These are phyloP conservation scores for Progne subis DNA, from an alignment of 2,113 vertebrate genomes.

Conservation along the genomic window DNA sequence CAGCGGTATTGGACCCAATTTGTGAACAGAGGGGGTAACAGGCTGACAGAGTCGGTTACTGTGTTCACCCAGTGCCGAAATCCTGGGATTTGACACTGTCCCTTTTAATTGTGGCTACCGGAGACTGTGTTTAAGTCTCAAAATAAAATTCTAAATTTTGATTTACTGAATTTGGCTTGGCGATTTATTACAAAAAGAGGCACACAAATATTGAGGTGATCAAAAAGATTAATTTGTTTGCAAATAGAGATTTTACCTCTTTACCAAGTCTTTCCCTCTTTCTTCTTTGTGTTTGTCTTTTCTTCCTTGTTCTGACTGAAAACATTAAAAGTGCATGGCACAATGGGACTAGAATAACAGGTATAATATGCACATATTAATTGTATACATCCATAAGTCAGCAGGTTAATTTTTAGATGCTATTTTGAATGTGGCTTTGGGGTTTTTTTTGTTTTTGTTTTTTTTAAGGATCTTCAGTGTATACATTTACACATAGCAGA, in stretches of 20 bases:
- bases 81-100: too few relatives aligned
- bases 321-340: not conserved
- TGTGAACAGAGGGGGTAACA: too few relatives aligned
- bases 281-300: not conserved
- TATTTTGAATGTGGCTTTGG: not conserved
- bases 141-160: too few relatives aligned
- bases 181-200: not conserved
- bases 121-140: too few relatives aligned
- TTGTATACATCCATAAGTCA: not conserved
- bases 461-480: not conserved
- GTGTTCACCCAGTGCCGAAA: too few relatives aligned
- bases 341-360: not conserved
- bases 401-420: not conserved
- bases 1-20: too few relatives aligned
- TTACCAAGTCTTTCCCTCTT: not conserved
- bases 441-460: not conserved
- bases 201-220: not conserved
- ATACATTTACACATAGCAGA: not conserved
- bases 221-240: not conserved
- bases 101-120: too few relatives aligned
- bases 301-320: not conserved
- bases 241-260: not conserved
- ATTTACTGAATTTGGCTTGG: too few relatives aligned
- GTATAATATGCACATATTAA: not conserved
- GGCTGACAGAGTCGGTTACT: too few relatives aligned